phyloP scores from a whole-genome alignment of 2,888 invertebrate genomes.

The Stenolophus ochropezus region DNA sequence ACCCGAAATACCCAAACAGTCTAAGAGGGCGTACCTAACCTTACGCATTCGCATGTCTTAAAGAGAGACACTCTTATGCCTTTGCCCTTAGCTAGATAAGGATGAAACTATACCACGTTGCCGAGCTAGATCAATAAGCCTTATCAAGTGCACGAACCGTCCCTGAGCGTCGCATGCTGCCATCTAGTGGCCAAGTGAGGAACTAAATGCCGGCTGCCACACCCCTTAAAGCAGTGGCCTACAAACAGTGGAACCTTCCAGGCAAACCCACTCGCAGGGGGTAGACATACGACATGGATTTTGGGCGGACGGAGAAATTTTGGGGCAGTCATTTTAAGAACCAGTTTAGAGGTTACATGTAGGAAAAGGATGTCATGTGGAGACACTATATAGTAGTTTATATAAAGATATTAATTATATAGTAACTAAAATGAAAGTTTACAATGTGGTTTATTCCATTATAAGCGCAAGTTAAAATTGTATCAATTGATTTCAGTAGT shows the following conservation, averaged over 20 bases:
- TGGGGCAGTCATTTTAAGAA: not conserved
- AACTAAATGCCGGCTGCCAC: slow-evolving; percentile 52
- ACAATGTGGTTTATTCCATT: too few relatives aligned
- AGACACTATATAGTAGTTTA: too few relatives aligned
- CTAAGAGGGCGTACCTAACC: not conserved
- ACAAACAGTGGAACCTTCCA: slow-evolving; percentile 38
- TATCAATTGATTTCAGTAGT: too few relatives aligned
- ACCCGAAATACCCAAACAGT: slow-evolving; percentile 5
- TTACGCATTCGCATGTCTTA: not conserved
- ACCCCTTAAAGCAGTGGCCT: slow-evolving; percentile 55
- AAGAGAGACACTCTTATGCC: not conserved
- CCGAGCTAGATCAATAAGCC: slow-evolving; percentile 64
- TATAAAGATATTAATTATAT: too few relatives aligned
- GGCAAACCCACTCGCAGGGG: slow-evolving; percentile 53
- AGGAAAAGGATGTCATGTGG: not conserved
- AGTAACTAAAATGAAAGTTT: too few relatives aligned
- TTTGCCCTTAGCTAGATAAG: not conserved
- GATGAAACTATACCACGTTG: slow-evolving; percentile 24
- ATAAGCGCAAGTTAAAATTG: too few relatives aligned
- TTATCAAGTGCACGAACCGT: slow-evolving; percentile 63
- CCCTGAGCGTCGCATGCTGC: slow-evolving; percentile 30
- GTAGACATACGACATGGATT: not conserved
- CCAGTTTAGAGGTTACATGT: not conserved
- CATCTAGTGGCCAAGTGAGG: slow-evolving; percentile 32
- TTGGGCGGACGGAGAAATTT: not conserved